phyloP scores from a whole-genome alignment of 2,113 vertebrate genomes.

The Bos taurus region DNA sequence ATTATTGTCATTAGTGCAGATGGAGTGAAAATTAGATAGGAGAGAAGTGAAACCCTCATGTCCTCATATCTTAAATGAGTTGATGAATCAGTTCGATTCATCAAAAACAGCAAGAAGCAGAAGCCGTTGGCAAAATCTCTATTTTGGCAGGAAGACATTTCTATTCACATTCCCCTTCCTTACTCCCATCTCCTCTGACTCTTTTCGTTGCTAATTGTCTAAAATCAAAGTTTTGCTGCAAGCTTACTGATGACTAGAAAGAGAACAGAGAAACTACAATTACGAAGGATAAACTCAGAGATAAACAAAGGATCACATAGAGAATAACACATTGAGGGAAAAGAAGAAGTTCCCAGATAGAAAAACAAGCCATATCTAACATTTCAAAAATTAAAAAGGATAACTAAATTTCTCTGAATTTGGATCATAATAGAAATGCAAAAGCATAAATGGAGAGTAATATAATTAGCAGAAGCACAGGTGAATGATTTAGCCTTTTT shows the following conservation, averaged over 20 bases:
- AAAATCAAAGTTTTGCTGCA: not conserved
- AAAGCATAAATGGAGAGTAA: not conserved
- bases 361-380: not conserved
- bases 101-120: not conserved
- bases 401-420: not conserved
- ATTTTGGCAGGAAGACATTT: not conserved
- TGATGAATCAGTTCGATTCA: not conserved
- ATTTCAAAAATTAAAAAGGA: not conserved
- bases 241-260: not conserved
- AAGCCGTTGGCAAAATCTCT: not conserved
- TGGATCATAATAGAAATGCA: not conserved
- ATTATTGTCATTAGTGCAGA: not conserved
- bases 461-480: not conserved
- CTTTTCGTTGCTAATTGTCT: not conserved
- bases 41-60: not conserved
- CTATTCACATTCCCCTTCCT: not conserved
- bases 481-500: not conserved
- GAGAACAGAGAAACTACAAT: not conserved
- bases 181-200: not conserved
- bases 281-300: not conserved
- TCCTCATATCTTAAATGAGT: not conserved
- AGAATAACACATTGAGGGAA: not conserved
- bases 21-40: not conserved
- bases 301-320: not conserved
- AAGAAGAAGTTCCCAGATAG: not conserved